Percentiles rank a stretch among this genome's conserved stretches.
Evolutionary conservation across 2,113 vertebrate genomes (phyloP).

Genomic region (Bungarus multicinctus): DNA sequence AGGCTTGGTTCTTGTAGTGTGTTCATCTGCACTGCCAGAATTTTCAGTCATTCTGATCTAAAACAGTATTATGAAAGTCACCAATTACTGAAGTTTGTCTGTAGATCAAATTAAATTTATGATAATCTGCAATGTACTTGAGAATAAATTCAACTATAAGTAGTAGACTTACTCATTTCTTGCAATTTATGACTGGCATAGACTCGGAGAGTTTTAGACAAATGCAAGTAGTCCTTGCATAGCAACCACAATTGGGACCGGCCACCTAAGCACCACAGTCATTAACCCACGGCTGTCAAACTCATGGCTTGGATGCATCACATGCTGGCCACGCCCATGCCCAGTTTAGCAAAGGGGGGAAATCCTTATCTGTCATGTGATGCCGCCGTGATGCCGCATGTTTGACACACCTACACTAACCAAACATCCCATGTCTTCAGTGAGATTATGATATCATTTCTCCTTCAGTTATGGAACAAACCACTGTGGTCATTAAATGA

Average conservation of each 20-base stretch:
- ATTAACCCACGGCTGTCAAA: background rate
- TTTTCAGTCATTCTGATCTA: too few relatives aligned
- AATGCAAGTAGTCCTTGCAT: background rate
- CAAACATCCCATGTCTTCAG: background rate
- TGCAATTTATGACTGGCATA: background rate
- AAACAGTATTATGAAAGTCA: too few relatives aligned
- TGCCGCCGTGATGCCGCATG: fast-evolving
- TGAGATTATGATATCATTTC: background rate
- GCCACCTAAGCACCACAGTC: background rate
- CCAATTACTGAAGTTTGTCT: too few relatives aligned
- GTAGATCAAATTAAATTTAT: background rate
- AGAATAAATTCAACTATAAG: background rate
- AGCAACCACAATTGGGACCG: background rate
- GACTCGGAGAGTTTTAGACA: background rate
- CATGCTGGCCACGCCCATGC: too few relatives aligned
- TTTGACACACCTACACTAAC: background rate
- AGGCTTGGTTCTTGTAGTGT: too few relatives aligned
- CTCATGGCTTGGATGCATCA: too few relatives aligned
- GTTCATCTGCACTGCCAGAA: too few relatives aligned
- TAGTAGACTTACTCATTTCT: background rate
- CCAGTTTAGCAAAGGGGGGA: too few relatives aligned
- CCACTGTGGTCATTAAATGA: background rate
- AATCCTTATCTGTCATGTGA: too few relatives aligned
- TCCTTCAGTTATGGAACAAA: background rate
- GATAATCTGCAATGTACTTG: background rate